phyloP scores from a whole-genome alignment of 2,113 vertebrate genomes.

The Odocoileus virginianus region DNA sequence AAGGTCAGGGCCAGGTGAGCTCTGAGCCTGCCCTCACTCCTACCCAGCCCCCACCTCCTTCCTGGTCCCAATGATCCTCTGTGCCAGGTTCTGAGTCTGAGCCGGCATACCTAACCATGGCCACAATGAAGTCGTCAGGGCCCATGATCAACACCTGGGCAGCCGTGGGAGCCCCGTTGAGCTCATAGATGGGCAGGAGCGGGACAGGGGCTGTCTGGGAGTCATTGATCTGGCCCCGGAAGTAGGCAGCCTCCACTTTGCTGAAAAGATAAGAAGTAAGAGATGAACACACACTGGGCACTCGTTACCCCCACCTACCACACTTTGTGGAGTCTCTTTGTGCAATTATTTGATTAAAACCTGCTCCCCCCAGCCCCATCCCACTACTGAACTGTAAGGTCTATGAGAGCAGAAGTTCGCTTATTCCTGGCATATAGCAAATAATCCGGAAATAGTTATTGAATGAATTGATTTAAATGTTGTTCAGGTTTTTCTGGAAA shows the following conservation, averaged over 20 bases:
- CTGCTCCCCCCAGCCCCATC: not conserved
- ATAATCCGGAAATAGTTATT: not conserved
- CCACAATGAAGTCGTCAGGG: conserved; percentile 95
- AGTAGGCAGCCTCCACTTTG: conserved; percentile 86
- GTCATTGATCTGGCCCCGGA: conserved; percentile 91
- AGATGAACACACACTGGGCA: not conserved
- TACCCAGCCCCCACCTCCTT: not conserved
- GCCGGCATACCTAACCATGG: conserved; percentile 88
- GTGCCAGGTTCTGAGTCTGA: not conserved
- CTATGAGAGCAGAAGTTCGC: not conserved
- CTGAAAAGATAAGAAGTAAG: conserved; percentile 75
- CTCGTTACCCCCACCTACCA: not conserved
- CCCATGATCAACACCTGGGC: conserved; percentile 97
- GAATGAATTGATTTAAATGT: not conserved
- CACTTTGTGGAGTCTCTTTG: not conserved
- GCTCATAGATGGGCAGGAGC: conserved; percentile 77
- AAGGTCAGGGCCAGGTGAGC: not conserved
- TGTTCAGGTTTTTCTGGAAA: not conserved
- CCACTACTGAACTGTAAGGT: not conserved
- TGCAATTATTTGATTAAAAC: not conserved
- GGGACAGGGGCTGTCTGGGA: conserved; percentile 84
- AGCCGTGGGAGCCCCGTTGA: conserved; percentile 81
- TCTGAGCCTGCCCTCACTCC: not conserved
- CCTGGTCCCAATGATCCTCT: not conserved
- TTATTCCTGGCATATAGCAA: not conserved